Evolutionary conservation across 2,888 invertebrate genomes (phyloP).

Genomic region (Myathropa florea): DNA sequence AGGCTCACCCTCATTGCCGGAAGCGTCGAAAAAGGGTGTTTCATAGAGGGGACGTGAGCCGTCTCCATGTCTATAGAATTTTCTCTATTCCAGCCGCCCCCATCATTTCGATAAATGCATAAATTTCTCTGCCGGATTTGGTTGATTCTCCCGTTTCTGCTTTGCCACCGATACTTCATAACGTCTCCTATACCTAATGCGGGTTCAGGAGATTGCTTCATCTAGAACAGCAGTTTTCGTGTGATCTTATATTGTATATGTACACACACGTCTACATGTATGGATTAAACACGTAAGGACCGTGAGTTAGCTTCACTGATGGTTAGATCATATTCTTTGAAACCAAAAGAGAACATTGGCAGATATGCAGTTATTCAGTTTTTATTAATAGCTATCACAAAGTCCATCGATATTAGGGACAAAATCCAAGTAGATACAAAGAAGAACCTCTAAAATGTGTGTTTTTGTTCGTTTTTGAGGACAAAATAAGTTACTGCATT

Average conservation of each 20-base stretch:
- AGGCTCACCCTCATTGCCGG: slow-evolving; percentile 60
- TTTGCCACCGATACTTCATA: slow-evolving; percentile 68
- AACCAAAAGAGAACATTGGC: no score
- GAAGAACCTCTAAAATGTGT: no score
- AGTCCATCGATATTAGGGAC: no score
- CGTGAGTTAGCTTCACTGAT: background rate
- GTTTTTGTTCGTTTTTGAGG: no score
- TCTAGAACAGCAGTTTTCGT: slow-evolving; percentile 14
- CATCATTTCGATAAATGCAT: slow-evolving; percentile 67
- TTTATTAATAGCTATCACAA: no score
- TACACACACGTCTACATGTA: background rate
- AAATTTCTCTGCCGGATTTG: slow-evolving; percentile 64
- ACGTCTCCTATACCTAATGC: slow-evolving; percentile 53
- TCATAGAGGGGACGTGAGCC: slow-evolving; percentile 40
- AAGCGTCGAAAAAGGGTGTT: slow-evolving; percentile 66
- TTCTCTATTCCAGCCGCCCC: slow-evolving; percentile 18
- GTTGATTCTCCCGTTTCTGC: slow-evolving; percentile 70
- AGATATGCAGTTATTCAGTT: no score
- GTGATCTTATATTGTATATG: slow-evolving; percentile 4
- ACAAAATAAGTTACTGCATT: no score
- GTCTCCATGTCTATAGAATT: slow-evolving; percentile 18
- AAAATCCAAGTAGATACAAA: no score
- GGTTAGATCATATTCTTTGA: no score
- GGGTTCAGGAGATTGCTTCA: slow-evolving; percentile 35
- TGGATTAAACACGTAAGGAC: background rate